Base-by-base conservation (phyloP, 1,140 invertebrate species). In the Pseudomyrmex sp. region DNA sequence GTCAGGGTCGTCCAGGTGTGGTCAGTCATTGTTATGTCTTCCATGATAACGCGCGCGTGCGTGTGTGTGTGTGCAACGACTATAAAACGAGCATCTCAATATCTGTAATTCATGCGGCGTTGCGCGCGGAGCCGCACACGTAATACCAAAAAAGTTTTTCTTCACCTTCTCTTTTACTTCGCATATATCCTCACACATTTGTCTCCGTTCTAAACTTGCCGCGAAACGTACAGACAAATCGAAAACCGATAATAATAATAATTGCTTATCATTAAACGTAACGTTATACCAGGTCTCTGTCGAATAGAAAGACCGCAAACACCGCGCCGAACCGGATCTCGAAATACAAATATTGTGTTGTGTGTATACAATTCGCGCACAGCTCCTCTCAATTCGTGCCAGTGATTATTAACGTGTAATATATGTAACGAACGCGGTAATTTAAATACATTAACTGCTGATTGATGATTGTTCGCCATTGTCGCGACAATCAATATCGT, bases 1-100 rank as follows among this genome's bases (percentile, higher is more conserved):
- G 76, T 80, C 76, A 80, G 76, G 76, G 76, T 72, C 76, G 76
- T 12, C 72, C 72, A 80, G 76, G 76, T 80, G 76, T 80, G 76
- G 76, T 80, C 76, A 80, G 66, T 80, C 68, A 80, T 80, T 80
- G 76, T 80, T 80, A 80, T 18, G 66, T 59, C 66, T 61, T 59
- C 2, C 68, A 72, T 18, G 20, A 46, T 72, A 23, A 72, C 70
- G 35, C 35, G 5, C 35, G 5, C 4, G 35, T 4, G 35, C 0
- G 54, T 44, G 35, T 80, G 66, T 18, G 76, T 35, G 44, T 80
- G 66, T 26, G 76, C 54, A 59, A 61, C 48, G 10, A 46, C 58
- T 82, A 3, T 56, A 73, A 65, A 76, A 58, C 13, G 13, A 20
- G 44, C 52, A 62, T 7, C 35, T 61, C 70, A 72, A 80, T 80